These are phyloP conservation scores for Anadara kagoshimensis DNA, from an alignment of 1,140 invertebrate species.

Conservation along the genomic window DNA sequence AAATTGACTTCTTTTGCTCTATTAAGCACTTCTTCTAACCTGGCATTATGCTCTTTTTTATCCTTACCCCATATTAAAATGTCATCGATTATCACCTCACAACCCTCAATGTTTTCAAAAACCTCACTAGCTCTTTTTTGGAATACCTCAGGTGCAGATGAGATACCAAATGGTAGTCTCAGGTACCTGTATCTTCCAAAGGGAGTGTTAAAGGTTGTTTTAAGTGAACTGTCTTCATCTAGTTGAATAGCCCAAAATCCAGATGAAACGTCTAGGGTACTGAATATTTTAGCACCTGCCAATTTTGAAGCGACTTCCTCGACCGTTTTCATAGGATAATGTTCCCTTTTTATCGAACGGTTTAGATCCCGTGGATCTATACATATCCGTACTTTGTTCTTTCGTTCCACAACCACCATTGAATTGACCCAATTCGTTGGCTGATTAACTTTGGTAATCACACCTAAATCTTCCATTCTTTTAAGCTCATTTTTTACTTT, in stretches of 20 bases:
- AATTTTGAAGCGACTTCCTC: constrained; percentile 36
- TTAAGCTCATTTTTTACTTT: constrained; percentile 37
- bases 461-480: constrained; percentile 30
- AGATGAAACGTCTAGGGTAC: constrained; percentile 55
- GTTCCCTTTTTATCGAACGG: constrained; percentile 26
- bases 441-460: constrained; percentile 47
- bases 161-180: constrained; percentile 32
- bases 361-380: constrained; percentile 39
- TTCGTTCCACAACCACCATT: constrained; percentile 73
- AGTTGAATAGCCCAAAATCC: constrained; percentile 66
- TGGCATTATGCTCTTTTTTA: constrained; percentile 41
- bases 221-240: constrained; percentile 45
- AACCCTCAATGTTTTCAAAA: constrained; percentile 11
- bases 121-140: constrained; percentile 29
- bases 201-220: constrained; percentile 63
- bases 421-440: constrained; percentile 74
- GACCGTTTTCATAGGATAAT: constrained; percentile 28
- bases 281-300: constrained; percentile 38
- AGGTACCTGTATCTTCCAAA: constrained; percentile 48
- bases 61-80: constrained; percentile 38
- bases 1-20: constrained; percentile 56
- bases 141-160: constrained; percentile 10
- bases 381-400: constrained; percentile 43
- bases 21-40: constrained; percentile 62
- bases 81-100: constrained; percentile 67